phyloP scores from a whole-genome alignment of 2,888 invertebrate genomes.

The Toxonevra muliebris region DNA sequence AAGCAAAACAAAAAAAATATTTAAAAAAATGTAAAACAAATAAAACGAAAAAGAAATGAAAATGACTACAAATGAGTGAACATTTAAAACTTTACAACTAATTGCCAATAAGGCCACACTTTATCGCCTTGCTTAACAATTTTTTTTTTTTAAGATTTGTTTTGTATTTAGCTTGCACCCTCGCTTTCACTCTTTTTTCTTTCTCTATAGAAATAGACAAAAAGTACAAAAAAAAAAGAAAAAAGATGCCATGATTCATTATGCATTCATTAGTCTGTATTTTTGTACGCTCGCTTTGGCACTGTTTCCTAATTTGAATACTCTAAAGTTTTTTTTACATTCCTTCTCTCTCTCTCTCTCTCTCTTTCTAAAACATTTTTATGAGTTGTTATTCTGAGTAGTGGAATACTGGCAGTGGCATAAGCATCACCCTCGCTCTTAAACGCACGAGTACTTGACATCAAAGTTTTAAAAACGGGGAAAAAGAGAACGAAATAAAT shows the following conservation, averaged over 20 bases:
- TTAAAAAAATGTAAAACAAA: no score
- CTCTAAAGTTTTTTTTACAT: no score
- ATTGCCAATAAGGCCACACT: neutral
- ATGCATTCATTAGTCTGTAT: neutral
- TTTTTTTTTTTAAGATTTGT: neutral
- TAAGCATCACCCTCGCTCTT: slow-evolving; percentile 35
- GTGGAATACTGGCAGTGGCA: no score
- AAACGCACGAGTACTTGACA: slow-evolving; percentile 57
- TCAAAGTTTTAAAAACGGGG: slow-evolving; percentile 41
- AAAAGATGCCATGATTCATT: neutral
- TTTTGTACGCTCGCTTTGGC: no score
- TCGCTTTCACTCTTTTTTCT: no score
- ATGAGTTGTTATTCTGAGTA: neutral
- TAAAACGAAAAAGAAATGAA: neutral
- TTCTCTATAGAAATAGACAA: neutral
- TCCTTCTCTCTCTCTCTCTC: neutral
- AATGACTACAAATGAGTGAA: neutral
- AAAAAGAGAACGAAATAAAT: neutral
- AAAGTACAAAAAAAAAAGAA: neutral
- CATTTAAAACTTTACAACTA: neutral
- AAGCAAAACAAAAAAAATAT: neutral
- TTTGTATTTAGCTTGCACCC: no score
- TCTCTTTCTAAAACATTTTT: neutral
- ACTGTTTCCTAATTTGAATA: no score
- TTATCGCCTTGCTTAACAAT: neutral